Conservation (phyloP, 1,140 invertebrate genomes). For the Aphaenogaster ashmeadi region DNA sequence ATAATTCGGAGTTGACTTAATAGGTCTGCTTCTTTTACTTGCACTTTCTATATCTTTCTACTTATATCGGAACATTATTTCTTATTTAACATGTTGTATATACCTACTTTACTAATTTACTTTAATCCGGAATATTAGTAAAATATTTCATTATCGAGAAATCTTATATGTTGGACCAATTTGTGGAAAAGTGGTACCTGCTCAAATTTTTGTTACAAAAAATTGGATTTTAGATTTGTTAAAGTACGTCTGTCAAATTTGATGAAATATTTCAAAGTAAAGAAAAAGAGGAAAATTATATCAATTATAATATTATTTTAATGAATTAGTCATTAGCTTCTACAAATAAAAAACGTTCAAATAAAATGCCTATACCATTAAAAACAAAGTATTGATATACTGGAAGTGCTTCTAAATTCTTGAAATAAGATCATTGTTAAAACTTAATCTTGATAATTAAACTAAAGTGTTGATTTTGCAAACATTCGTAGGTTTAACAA, state of each 20-base stretch:
- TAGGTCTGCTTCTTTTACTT: not conserved
- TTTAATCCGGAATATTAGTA: not conserved
- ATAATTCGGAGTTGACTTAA: not conserved
- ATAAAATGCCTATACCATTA: no score
- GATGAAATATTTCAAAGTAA: no score
- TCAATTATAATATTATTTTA: not conserved
- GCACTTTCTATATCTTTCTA: slow-evolving; percentile 19
- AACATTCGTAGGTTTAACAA: not conserved
- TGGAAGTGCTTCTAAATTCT: not conserved
- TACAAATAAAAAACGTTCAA: not conserved
- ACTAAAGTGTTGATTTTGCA: not conserved
- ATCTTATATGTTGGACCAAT: not conserved
- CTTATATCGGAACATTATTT: not conserved
- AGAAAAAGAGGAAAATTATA: not conserved
- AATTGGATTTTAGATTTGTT: not conserved
- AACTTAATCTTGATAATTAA: not conserved
- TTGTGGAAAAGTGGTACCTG: not conserved
- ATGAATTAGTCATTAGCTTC: not conserved
- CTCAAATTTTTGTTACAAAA: not conserved
- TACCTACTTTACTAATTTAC: not conserved
- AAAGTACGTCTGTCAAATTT: not conserved
- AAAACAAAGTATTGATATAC: not conserved
- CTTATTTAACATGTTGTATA: not conserved
- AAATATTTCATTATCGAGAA: not conserved
- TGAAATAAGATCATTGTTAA: not conserved